Evolutionary conservation across 1,140 invertebrate species (phyloP).

Genomic region (Steinernema feltiae): DNA sequence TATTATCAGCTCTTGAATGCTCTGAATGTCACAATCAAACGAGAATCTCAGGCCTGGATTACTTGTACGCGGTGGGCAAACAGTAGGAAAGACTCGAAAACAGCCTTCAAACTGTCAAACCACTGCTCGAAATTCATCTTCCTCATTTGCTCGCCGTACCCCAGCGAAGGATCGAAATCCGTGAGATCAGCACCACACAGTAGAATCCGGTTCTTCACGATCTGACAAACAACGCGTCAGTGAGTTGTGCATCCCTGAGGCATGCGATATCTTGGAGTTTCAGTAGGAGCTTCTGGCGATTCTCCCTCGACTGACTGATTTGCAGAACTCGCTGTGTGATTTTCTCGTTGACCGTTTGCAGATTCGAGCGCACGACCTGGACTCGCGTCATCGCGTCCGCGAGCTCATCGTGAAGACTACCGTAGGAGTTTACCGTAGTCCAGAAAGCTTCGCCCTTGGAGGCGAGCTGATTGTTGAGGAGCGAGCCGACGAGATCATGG

Average conservation of each 20-base stretch:
- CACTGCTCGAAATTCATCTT: conserved; percentile 71
- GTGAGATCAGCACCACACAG: conserved; percentile 40
- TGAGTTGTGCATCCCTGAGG: conserved; percentile 93
- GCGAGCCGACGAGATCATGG: conserved; percentile 49
- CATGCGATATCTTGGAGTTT: conserved; percentile 48
- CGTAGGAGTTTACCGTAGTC: conserved; percentile 54
- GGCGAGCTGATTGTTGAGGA: conserved; percentile 42
- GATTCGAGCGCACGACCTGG: conserved; percentile 43
- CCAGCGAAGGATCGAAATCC: conserved; percentile 47
- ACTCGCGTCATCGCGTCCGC: conserved; percentile 33
- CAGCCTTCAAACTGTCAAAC: conserved; percentile 70
- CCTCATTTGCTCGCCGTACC: conserved; percentile 64
- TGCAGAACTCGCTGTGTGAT: conserved; percentile 27
- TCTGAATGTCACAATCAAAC: conserved; percentile 33
- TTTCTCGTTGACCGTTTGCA: conserved; percentile 36
- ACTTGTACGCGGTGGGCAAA: conserved; percentile 67
- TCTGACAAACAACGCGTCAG: conserved; percentile 83
- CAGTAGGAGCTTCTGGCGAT: conserved; percentile 56
- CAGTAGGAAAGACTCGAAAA: conserved; percentile 68
- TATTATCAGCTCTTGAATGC: conserved; percentile 44
- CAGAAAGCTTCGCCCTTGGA: conserved; percentile 54
- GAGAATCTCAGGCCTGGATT: too few relatives aligned
- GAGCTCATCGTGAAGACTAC: conserved; percentile 46
- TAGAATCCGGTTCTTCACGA: conserved; percentile 45
- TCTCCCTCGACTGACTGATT: conserved; percentile 41